Conservation (phyloP, 2,888 invertebrate genomes). For the Vannuccia rotundouncinata region DNA sequence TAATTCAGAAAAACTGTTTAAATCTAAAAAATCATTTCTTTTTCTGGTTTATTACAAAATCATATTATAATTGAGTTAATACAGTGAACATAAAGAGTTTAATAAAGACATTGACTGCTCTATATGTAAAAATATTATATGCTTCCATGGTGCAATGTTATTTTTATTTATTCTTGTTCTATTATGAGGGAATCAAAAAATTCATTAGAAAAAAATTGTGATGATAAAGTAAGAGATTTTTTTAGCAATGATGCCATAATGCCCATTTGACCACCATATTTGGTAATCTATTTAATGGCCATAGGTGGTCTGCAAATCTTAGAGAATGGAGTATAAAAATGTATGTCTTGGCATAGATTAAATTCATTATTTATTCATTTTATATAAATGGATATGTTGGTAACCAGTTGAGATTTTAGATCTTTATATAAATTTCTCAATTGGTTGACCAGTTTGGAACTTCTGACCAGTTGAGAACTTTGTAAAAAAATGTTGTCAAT, state of each 20-base stretch:
- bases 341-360: constrained; percentile 40
- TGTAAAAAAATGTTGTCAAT: too few relatives aligned
- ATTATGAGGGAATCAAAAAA: neutral
- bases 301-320: constrained; percentile 43
- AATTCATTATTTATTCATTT: constrained; percentile 41
- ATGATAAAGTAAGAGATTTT: neutral
- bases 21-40: neutral
- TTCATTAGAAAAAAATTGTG: neutral
- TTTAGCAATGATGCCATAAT: neutral
- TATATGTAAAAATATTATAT: neutral
- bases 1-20: neutral
- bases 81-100: neutral
- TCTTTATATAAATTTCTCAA: too few relatives aligned
- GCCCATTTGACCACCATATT: constrained; percentile 42
- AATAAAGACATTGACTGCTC: neutral
- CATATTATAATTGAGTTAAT: neutral
- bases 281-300: constrained; percentile 42
- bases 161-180: neutral
- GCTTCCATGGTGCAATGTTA: neutral
- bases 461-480: too few relatives aligned
- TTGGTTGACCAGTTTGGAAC: too few relatives aligned
- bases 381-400: constrained; percentile 43
- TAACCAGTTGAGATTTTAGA: too few relatives aligned
- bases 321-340: constrained; percentile 41
- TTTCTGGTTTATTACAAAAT: neutral